Percentiles rank a stretch among this genome's conserved stretches.
These are phyloP conservation scores for Dasypolia templi DNA, from an alignment of 2,888 invertebrate genomes.

Conservation along the genomic window DNA sequence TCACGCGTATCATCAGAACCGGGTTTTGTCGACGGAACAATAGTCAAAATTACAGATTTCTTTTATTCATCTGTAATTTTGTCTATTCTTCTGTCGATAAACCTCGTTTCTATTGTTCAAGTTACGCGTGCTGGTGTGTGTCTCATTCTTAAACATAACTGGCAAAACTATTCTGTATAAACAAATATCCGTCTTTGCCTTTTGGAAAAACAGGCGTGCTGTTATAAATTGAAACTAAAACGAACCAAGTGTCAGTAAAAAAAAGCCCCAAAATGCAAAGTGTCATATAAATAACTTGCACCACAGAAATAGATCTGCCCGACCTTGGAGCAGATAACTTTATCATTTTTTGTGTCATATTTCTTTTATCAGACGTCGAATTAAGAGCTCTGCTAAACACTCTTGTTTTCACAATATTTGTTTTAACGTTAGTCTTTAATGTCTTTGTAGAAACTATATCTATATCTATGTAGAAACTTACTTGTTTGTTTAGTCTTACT, in stretches of 20 bases:
- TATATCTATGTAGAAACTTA: neutral
- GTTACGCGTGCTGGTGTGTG: too few species aligned
- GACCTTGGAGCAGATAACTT: slow-evolving; percentile 45
- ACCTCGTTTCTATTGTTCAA: too few species aligned
- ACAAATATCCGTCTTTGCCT: rapidly evolving
- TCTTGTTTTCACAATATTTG: slow-evolving; percentile 38
- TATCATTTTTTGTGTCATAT: slow-evolving; percentile 46
- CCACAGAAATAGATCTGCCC: slow-evolving; percentile 24
- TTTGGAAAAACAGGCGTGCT: neutral
- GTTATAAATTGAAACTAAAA: neutral
- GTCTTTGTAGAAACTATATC: neutral
- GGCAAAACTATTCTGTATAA: neutral
- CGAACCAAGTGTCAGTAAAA: neutral
- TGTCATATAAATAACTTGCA: slow-evolving; percentile 15
- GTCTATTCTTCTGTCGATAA: too few species aligned
- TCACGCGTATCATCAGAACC: too few species aligned
- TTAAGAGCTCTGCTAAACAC: slow-evolving; percentile 33
- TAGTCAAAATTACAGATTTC: too few species aligned
- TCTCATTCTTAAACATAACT: neutral
- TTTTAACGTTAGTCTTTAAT: neutral
- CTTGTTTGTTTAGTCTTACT: neutral
- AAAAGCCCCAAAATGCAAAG: slow-evolving; percentile 11
- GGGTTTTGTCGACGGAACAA: too few species aligned
- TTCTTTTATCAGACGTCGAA: slow-evolving; percentile 53
- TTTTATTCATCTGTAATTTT: too few species aligned